A percentile compares a stretch with the other conserved stretches of the same genome.
These are phyloP conservation scores for Cygnus atratus DNA, from an alignment of 2,113 vertebrate genomes.

Conservation along the genomic window DNA sequence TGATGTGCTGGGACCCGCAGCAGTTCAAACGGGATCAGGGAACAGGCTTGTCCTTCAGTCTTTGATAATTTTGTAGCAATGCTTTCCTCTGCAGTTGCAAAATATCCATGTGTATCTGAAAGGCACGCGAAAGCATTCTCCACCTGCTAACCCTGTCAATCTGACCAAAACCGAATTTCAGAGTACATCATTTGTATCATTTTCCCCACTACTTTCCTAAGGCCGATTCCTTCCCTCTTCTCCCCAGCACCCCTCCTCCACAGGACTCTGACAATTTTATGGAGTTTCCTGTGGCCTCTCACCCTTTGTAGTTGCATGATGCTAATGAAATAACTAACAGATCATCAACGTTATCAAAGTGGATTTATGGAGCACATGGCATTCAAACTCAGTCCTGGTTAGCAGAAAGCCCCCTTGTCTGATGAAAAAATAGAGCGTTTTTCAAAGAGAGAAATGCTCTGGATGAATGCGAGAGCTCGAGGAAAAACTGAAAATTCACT, in stretches of 20 bases:
- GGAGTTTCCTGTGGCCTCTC: neutral
- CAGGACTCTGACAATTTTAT: neutral
- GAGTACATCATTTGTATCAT: neutral
- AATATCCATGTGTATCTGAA: neutral
- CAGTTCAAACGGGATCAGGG: neutral
- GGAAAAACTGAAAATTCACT: neutral
- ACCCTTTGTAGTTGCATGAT: constrained; percentile 11
- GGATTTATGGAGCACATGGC: neutral
- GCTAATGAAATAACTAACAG: constrained; percentile 45
- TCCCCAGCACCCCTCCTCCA: neutral
- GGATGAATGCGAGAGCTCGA: neutral
- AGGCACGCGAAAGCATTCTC: neutral
- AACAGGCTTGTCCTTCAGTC: neutral
- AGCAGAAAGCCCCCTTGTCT: neutral
- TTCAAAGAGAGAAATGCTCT: neutral
- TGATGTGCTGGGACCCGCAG: neutral
- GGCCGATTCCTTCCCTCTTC: neutral
- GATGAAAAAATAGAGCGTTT: neutral
- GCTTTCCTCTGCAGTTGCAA: neutral
- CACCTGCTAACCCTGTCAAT: neutral
- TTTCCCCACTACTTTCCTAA: neutral
- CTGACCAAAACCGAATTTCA: neutral
- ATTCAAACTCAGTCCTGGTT: neutral
- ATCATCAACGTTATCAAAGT: neutral
- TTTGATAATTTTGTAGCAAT: neutral